A percentile compares a stretch with the other conserved stretches of the same genome.
Conservation (phyloP, 92 coral and sea anemone species). For the Plumapathes pennacea region DNA sequence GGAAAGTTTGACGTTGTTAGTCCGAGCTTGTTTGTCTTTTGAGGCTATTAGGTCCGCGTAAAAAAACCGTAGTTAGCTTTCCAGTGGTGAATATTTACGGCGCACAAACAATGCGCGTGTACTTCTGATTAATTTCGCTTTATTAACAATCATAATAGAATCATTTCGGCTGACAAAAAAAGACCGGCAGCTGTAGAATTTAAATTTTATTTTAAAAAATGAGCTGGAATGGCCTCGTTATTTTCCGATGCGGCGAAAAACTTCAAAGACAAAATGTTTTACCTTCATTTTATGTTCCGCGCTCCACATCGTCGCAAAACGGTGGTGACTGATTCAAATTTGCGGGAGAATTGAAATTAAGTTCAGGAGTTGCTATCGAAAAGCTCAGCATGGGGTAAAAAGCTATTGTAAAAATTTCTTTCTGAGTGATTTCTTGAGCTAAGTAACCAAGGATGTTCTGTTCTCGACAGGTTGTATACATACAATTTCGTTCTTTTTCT, state of each 20-base stretch:
- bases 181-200: slow-evolving; percentile 78
- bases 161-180: slow-evolving; percentile 71
- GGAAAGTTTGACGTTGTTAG: slow-evolving; percentile 40
- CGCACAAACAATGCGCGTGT: slow-evolving; percentile 74
- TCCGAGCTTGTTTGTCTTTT: slow-evolving; percentile 52
- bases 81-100: slow-evolving; percentile 56
- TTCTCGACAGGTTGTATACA: too few relatives aligned
- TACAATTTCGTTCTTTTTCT: too few relatives aligned
- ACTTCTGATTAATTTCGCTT: slow-evolving; percentile 95
- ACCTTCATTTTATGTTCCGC: too few relatives aligned
- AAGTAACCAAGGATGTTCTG: too few relatives aligned
- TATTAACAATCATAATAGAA: slow-evolving; percentile 94
- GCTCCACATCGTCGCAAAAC: too few relatives aligned
- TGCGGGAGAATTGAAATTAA: too few relatives aligned
- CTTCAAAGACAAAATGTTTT: too few relatives aligned
- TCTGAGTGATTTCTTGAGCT: slow-evolving; percentile 19
- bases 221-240: too few relatives aligned
- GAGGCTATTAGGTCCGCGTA: slow-evolving; percentile 56
- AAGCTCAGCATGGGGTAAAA: too few relatives aligned
- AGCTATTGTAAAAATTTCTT: slow-evolving; percentile 32
- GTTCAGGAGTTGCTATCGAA: too few relatives aligned
- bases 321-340: too few relatives aligned
- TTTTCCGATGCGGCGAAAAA: too few relatives aligned
- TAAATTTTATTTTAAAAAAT: slow-evolving; percentile 65
- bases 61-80: slow-evolving; percentile 63